Base-by-base conservation (phyloP, 2,888 invertebrate genomes). In the Cantharis flavilabris region DNA sequence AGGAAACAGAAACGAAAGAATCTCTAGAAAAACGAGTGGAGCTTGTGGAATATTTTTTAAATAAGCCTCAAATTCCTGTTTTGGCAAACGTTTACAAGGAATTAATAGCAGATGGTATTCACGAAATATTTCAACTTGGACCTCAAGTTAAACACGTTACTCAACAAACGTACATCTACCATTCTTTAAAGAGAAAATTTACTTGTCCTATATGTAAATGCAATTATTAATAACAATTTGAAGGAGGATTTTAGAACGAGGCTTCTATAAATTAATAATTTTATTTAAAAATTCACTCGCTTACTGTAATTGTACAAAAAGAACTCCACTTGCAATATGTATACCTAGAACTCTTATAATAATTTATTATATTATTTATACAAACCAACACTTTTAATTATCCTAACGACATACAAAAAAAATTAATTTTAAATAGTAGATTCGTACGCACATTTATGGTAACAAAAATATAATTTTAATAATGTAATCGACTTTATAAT, bases 51-150 rank as follows among this genome's bases (percentile, higher is more conserved):
- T 18, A 79, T 28, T 82, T 82, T 71, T 83, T 84, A 33, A 82
- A 81, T 14, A 82, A 80, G 64, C 85, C 85, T 4, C 80, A 80
- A 73, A 62, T 80, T 10, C 72, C 81, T 5, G 73, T 84, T 20
- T 26, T 87, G 62, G 82, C 83, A 1, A 80, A 82, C 30, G 80
- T 85, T 23, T 81, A 86, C 1, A 82, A 85, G 77, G 80, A 84
- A 23, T 69, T 86, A 70, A 82, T 87, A 49, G 76, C 80, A 13
- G 85, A 86, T 26, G 80, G 83, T 73, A 69, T 87, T 11, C 82
- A 83, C 18, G 79, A 83, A 70, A 79, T 82, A n/a, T 85, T 84
- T 76, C 79, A 82, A 62, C 64, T 84, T 23, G 83, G 82, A 63
- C 76, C 81, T 13, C 72, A 73, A 67, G 70, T 64, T 14, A 76